Evolutionary conservation across 2,113 vertebrate species (phyloP), one percentile per base, ranked within the genome.

Genomic region (Morone saxatilis): DNA sequence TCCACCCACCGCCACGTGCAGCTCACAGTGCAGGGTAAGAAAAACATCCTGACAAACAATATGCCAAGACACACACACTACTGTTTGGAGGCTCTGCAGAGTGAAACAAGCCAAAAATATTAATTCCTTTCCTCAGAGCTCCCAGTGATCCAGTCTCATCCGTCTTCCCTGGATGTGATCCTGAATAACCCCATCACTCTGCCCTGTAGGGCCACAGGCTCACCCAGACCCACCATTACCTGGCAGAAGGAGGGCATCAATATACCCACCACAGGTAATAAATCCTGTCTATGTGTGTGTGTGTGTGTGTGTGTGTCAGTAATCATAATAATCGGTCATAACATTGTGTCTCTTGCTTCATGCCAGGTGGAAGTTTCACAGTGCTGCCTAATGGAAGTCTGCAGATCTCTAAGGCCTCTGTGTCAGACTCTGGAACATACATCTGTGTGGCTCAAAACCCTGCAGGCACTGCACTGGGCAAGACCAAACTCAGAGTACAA

Each of bases 171-270:
- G 89, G 97, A 98, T 0, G 97, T 98, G 86, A 96, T 98, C 16
- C 85, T 98, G 50, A 97, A 97, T 91, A 98, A 96, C 78, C 94
- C 96, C 13, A 22, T 98, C 83, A 92, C 96, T 20, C 93, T 99
- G 62, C 97, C 98, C 0, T 99, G 98, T 89, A 95, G 95, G 50
- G 97, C 97, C 1, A 92, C 78, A 0, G 98, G 98, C n/a, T 96
- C 94, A 1, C 98, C 98, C 57, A 94, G 45, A 19, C 98, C 98
- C 0, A 86, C 97, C 54, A 95, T 99, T 79, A 96, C 94, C 0
- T 99, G 98, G 98, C 98, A 99, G 90, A 99, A 98, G 87, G 98
- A 99, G 92, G 98, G 98, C 89, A 96, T 98, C 91, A 97, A 91
- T 81, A 89, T 99, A 77, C 82, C 93, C 73, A 95, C 95, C 19